Conservation (phyloP, 2,797 vertebrate genomes). For the Peromyscus melanophrys region DNA sequence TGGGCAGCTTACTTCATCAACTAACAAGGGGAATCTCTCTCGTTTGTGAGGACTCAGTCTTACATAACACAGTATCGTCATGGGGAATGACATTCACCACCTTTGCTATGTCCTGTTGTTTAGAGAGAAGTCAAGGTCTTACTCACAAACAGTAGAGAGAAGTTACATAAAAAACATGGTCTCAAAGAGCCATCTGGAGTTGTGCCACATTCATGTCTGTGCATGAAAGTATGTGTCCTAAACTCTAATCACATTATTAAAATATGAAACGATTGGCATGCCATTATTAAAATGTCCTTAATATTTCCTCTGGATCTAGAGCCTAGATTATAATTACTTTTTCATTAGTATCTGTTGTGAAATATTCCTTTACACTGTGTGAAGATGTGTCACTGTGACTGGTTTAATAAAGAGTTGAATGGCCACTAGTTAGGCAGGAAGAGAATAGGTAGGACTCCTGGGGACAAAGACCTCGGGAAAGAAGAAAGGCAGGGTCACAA, state of each 20-base stretch:
- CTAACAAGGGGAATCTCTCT: neutral
- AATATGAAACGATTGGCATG: slow-evolving; percentile 26
- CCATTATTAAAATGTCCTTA: neutral
- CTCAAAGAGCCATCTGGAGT: neutral
- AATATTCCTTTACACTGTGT: neutral
- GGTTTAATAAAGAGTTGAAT: neutral
- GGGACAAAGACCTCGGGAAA: neutral
- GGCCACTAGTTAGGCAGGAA: neutral
- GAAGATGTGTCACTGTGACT: neutral
- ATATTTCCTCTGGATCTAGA: neutral
- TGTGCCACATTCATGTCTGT: neutral
- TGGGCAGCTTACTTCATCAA: neutral
- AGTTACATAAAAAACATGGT: neutral
- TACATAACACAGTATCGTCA: neutral
- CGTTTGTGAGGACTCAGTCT: neutral
- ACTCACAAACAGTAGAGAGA: neutral
- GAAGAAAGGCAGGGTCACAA: neutral
- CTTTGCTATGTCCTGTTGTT: neutral
- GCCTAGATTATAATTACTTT: neutral
- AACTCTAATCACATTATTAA: neutral
- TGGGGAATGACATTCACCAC: neutral
- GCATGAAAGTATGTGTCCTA: neutral
- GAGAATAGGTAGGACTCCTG: neutral
- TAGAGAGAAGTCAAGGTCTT: neutral
- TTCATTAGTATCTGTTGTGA: neutral